Conservation (phyloP, 2,113 vertebrate genomes). For the Carollia perspicillata region DNA sequence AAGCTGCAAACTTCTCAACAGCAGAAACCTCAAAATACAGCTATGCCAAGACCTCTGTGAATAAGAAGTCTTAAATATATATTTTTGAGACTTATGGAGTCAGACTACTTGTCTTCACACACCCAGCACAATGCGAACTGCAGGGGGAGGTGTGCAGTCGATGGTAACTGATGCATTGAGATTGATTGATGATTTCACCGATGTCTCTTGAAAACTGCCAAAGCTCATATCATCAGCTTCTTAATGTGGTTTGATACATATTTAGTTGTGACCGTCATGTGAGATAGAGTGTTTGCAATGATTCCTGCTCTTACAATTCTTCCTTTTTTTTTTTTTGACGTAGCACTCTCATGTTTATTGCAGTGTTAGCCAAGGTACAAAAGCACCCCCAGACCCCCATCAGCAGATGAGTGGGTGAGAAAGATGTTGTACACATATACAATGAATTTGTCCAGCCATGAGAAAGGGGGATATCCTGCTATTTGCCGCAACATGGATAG, state of each 20-base stretch:
- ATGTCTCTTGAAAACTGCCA: not conserved
- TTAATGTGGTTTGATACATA: not conserved
- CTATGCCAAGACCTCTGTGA: slow-evolving; percentile 18
- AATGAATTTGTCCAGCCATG: not conserved
- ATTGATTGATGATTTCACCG: not conserved
- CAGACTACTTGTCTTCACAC: not conserved
- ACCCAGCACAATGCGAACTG: not conserved
- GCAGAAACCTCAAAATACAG: slow-evolving; percentile 26
- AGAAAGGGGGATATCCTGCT: not conserved
- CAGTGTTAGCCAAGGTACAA: not conserved
- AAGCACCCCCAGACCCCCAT: not conserved
- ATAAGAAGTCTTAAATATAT: not conserved
- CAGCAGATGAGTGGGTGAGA: not conserved
- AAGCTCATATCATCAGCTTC: not conserved
- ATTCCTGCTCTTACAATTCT: not conserved
- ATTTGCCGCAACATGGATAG: not conserved
- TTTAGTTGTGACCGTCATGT: not conserved
- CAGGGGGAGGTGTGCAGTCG: not conserved
- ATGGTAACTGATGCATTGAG: not conserved
- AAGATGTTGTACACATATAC: not conserved
- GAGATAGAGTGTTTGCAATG: not conserved
- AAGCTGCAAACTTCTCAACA: slow-evolving; percentile 63
- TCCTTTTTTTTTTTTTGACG: not conserved
- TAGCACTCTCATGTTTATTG: not conserved
- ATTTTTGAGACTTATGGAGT: not conserved